Conservation (phyloP, 2,113 vertebrate species). For the Phocoena sinus region DNA sequence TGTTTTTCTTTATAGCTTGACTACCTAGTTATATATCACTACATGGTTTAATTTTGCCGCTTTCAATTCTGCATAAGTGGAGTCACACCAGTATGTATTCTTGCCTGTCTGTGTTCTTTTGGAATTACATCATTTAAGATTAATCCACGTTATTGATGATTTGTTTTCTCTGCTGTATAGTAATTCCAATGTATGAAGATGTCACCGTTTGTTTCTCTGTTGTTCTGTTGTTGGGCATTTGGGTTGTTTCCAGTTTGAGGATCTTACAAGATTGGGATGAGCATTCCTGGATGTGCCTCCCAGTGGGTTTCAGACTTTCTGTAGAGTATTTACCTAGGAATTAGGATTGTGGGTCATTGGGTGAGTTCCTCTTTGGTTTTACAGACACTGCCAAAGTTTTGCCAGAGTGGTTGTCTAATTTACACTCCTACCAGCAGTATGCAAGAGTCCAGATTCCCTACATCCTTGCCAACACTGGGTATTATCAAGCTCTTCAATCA, state of each 20-base stretch:
- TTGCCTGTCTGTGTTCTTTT: background rate
- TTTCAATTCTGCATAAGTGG: background rate
- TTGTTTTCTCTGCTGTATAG: background rate
- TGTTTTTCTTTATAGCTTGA: background rate
- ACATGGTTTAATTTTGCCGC: background rate
- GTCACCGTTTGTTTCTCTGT: background rate
- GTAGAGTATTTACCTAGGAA: background rate
- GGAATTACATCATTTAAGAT: background rate
- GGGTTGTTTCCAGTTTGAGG: background rate
- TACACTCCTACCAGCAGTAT: background rate
- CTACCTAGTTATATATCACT: background rate
- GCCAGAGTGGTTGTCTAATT: background rate
- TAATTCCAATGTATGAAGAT: background rate
- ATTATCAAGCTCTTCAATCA: background rate
- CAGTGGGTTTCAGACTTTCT: fast-evolving
- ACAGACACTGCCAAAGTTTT: background rate
- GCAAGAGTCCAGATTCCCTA: background rate
- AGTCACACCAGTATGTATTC: fast-evolving
- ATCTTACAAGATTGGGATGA: background rate
- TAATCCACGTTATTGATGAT: fast-evolving
- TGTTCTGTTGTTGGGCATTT: fast-evolving
- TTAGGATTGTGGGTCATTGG: background rate
- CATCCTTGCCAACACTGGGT: background rate
- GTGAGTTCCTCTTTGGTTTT: background rate
- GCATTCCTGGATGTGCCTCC: background rate